Conservation (phyloP, 2,797 vertebrate genomes). For the Sphenodon punctatus region DNA sequence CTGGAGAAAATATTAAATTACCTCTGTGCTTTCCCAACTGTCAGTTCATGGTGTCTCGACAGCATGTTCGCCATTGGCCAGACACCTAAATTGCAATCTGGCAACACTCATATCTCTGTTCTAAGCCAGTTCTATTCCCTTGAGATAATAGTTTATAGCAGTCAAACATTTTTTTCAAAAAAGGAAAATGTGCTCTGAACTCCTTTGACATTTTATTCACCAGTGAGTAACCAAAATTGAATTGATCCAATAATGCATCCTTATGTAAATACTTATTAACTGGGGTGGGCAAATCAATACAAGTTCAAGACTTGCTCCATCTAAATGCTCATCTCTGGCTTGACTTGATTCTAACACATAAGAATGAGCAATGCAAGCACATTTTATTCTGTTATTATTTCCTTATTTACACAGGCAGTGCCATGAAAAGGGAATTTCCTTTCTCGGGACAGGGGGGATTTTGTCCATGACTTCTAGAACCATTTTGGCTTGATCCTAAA, state of each 20-base stretch:
- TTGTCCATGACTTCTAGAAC: not conserved
- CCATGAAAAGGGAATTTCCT: not conserved
- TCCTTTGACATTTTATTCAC: not conserved
- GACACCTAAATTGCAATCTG: slow-evolving; percentile 31
- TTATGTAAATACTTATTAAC: not conserved
- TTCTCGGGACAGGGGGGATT: not conserved
- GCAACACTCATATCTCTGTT: not conserved
- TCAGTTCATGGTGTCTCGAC: not conserved
- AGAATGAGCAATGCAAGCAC: not conserved
- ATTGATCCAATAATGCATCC: not conserved
- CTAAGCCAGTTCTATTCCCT: not conserved
- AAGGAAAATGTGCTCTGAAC: not conserved
- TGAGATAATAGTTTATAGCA: not conserved
- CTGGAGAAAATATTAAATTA: not conserved
- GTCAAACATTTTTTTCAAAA: not conserved
- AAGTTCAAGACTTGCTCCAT: not conserved
- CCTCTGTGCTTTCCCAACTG: not conserved
- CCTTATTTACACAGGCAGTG: not conserved
- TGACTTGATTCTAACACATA: accelerated
- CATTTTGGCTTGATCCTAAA: not conserved
- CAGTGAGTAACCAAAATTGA: not conserved
- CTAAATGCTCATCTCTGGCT: not conserved
- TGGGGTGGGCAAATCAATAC: not conserved
- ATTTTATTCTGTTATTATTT: not conserved
- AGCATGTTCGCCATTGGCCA: not conserved